Evolutionary conservation across 2,888 invertebrate genomes (phyloP), one percentile per base, ranked within the genome.

Genomic region (Pycnomerus fuliginosus): DNA sequence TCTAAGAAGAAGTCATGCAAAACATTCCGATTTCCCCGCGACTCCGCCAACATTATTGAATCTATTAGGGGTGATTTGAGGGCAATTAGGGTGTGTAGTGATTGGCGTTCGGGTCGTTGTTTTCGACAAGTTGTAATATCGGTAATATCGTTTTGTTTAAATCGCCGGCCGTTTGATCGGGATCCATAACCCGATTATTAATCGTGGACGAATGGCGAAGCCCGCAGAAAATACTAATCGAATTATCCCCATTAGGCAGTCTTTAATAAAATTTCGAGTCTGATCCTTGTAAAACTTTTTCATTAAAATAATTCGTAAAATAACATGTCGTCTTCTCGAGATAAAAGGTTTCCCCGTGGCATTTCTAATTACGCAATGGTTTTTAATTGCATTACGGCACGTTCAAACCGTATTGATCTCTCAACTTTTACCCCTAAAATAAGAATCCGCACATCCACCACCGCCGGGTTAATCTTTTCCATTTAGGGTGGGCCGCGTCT

Each of bases 361-460:
- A 64, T 64, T 67, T 65, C 65, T 68, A 68, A 68, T 67, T 68
- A 67, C 62, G 61, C 68, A 65, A 64, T 64, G 66, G 57, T 60
- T 61, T 62, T 63, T 68, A 68, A 68, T 68, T 68, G 64, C 62
- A 64, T 68, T 68, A 68, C 53, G 52, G 50, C 58, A 59, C 64
- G 61, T 67, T 65, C 62, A 62, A 64, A 67, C 62, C 60, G 59
- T 67, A 68, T 68, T 63, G 68, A 68, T 68, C 65, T 62, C 48
- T 53, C 56, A 62, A 64, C 60, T 63, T 64, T 63, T 60, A 59
- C 60, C 62, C 64, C 55, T 52, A 58, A 63, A 62, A 64, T 64
- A 64, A 63, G 65, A 65, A 64, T 64, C 59, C 61, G 56, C 61
- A 16, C 23, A 16, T 14, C 41, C 31, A 15, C 20, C 27, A 16